phyloP scores from a whole-genome alignment of 2,113 vertebrate genomes.

The Propithecus coquereli region DNA sequence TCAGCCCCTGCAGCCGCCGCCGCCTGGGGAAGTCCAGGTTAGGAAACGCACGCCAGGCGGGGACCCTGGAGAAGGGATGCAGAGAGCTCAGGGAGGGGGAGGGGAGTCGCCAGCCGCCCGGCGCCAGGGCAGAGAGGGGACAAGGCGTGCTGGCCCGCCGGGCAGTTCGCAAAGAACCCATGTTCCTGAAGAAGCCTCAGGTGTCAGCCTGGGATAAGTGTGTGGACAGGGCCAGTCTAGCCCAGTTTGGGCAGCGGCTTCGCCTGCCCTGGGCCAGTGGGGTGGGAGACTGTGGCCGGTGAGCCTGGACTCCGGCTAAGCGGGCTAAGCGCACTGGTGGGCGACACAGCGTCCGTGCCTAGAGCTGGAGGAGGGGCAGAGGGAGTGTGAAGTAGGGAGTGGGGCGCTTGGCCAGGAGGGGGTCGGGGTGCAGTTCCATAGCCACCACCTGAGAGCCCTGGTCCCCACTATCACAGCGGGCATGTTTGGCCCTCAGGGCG shows the following conservation, averaged over 20 bases:
- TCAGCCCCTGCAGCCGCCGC: background rate
- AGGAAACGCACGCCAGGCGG: background rate
- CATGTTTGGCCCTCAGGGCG: background rate
- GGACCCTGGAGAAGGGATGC: background rate
- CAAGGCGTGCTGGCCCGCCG: fast-evolving
- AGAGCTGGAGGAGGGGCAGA: no score
- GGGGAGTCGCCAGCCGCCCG: background rate
- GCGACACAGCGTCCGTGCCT: background rate
- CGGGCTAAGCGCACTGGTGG: background rate
- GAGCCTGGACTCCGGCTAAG: background rate
- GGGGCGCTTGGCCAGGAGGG: background rate
- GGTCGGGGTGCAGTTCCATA: background rate
- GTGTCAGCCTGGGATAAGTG: background rate
- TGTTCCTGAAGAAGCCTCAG: slow-evolving; percentile 7
- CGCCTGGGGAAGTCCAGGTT: background rate
- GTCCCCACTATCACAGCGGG: background rate
- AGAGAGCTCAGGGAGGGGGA: background rate
- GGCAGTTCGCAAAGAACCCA: background rate
- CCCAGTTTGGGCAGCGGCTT: background rate
- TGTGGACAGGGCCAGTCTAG: background rate
- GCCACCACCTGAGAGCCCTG: background rate
- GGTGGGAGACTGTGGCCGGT: background rate
- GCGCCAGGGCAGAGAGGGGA: background rate
- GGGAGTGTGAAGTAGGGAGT: no score
- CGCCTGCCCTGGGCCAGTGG: background rate